Conservation (phyloP, 2,888 invertebrate species). For the Tuberolachnus salignus region DNA sequence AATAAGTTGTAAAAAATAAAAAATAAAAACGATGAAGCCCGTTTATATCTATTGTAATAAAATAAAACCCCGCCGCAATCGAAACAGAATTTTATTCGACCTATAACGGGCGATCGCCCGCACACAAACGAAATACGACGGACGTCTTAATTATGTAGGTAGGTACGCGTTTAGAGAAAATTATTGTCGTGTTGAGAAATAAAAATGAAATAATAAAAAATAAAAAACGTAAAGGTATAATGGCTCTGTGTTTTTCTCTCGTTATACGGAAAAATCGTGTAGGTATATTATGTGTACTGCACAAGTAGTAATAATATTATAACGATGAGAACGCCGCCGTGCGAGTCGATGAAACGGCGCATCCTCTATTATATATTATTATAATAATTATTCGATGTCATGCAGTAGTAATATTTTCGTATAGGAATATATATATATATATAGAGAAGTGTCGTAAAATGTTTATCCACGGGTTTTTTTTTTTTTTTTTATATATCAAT, state of each 20-base stretch:
- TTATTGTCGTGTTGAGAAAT: background rate
- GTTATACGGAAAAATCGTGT: too few relatives aligned
- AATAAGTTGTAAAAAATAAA: too few relatives aligned
- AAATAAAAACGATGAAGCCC: too few relatives aligned
- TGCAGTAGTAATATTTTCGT: conserved; percentile 31
- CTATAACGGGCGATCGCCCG: too few relatives aligned
- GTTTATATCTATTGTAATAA: too few relatives aligned
- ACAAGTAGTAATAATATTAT: background rate
- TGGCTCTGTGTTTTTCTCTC: too few relatives aligned
- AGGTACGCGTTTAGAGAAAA: background rate
- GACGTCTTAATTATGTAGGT: background rate
- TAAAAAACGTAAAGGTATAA: too few relatives aligned
- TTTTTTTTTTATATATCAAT: conserved; percentile 35
- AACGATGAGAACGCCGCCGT: background rate
- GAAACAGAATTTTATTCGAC: too few relatives aligned
- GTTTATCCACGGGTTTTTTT: conserved; percentile 5
- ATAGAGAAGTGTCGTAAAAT: conserved; percentile 31
- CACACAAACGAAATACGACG: background rate
- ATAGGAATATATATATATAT: too few relatives aligned
- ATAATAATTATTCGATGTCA: conserved; percentile 1
- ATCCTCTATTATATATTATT: background rate
- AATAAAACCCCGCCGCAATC: too few relatives aligned
- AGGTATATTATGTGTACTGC: background rate
- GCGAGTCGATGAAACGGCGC: background rate
- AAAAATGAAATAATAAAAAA: too few relatives aligned